phyloP scores from a whole-genome alignment of 2,113 vertebrate species.

The Cariama cristata region DNA sequence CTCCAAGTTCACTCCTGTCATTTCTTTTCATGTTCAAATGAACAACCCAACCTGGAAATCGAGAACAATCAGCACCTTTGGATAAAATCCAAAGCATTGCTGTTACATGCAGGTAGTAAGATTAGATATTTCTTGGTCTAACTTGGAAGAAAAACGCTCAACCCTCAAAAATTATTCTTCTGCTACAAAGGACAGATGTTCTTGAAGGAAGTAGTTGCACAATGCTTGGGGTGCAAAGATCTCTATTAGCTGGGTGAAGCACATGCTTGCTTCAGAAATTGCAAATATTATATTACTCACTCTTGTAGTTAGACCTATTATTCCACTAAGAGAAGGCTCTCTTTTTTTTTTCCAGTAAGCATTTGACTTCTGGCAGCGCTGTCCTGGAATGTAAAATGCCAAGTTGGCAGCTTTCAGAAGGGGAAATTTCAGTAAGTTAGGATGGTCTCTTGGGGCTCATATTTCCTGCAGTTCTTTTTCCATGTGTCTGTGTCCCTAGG shows the following conservation, averaged over 20 bases:
- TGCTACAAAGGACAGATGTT: not conserved
- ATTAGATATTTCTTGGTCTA: not conserved
- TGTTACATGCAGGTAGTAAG: not conserved
- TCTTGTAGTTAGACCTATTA: not conserved
- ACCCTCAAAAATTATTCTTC: not conserved
- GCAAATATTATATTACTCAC: not conserved
- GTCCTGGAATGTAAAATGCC: constrained; percentile 39
- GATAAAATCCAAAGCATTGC: not conserved
- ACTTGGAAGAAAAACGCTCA: not conserved
- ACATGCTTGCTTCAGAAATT: not conserved
- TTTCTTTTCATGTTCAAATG: not conserved
- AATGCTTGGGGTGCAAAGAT: not conserved
- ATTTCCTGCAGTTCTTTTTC: constrained; percentile 56
- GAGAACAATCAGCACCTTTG: not conserved
- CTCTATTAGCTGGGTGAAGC: not conserved
- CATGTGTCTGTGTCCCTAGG: not conserved
- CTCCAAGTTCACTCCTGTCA: not conserved
- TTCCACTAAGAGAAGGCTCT: not conserved
- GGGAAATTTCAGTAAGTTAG: constrained; percentile 42
- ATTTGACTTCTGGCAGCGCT: constrained; percentile 12
- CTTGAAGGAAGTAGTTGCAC: not conserved
- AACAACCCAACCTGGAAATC: not conserved
- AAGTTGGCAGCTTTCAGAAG: constrained; percentile 47
- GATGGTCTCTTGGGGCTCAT: constrained; percentile 36
- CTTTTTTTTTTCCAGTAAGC: not conserved